Conservation (phyloP, 2,888 invertebrate genomes). For the Eurois occulta region DNA sequence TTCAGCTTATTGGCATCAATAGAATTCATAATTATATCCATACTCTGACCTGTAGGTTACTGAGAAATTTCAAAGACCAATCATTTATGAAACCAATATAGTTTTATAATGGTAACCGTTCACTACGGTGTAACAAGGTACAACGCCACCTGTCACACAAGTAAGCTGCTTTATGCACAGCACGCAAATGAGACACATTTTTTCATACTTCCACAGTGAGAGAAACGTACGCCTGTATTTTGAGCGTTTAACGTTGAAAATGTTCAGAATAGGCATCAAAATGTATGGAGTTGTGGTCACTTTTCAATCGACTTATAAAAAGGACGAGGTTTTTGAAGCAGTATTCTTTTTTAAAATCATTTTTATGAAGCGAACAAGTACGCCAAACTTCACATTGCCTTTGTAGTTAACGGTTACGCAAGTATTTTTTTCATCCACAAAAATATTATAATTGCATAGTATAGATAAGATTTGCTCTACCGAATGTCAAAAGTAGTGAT, state of each 20-base stretch:
- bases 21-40: neutral
- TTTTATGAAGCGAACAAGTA: too few relatives aligned
- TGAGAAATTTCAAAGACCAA: neutral
- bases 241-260: neutral
- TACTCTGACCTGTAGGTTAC: neutral
- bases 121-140: neutral
- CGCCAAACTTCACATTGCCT: too few relatives aligned
- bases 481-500: too few relatives aligned
- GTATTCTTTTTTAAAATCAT: too few relatives aligned
- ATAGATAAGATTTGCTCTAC: too few relatives aligned
- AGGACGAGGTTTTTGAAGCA: too few relatives aligned
- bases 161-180: conserved; percentile 30
- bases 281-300: too few relatives aligned
- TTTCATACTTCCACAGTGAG: conserved; percentile 3
- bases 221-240: conserved; percentile 21
- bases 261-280: neutral
- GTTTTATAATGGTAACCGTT: neutral
- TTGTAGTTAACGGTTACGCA: too few relatives aligned
- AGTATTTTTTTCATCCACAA: too few relatives aligned
- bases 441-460: too few relatives aligned
- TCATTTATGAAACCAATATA: neutral
- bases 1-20: too few relatives aligned
- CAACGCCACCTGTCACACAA: conserved; percentile 1
- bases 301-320: too few relatives aligned
- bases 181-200: conserved; percentile 25